Evolutionary conservation across 2,888 invertebrate species (phyloP).

Genomic region (Metellina segmentata): DNA sequence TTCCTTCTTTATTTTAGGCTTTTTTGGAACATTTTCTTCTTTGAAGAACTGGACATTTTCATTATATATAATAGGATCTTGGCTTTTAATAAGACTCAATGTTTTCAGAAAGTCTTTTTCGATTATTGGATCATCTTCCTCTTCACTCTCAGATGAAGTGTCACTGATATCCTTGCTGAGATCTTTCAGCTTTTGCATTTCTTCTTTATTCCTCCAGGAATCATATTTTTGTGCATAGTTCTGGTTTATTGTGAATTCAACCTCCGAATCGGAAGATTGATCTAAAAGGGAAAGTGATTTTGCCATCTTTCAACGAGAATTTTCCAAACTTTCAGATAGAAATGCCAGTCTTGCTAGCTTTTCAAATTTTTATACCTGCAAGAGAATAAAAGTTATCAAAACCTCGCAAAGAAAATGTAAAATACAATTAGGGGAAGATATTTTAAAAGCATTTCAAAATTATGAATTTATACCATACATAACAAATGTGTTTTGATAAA

Average conservation of each 20-base stretch:
- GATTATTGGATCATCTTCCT: conserved; percentile 61
- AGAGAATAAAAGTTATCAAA: no score
- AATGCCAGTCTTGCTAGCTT: no score
- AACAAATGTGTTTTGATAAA: no score
- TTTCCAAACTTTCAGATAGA: no score
- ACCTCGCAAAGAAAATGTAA: no score
- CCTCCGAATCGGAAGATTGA: conserved; percentile 74
- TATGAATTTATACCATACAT: no score
- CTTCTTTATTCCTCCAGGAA: conserved; percentile 91
- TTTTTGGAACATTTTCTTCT: conserved; percentile 77
- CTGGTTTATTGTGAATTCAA: conserved; percentile 86
- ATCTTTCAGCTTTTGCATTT: conserved; percentile 84
- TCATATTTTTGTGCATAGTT: conserved; percentile 92
- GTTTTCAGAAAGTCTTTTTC: conserved; percentile 95
- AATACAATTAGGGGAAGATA: no score
- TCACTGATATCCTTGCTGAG: conserved; percentile 78
- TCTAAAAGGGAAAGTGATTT: conserved; percentile 24
- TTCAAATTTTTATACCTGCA: no score
- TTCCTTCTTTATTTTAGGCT: conserved; percentile 69
- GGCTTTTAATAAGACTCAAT: conserved; percentile 90
- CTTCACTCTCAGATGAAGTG: conserved; percentile 72
- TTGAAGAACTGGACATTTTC: conserved; percentile 87
- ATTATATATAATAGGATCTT: conserved; percentile 94
- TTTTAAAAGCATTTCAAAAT: no score
- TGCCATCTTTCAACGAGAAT: conserved; percentile 23